Evolutionary conservation across 1,140 invertebrate species (phyloP).

Genomic region (Trichonephila clavipes): DNA sequence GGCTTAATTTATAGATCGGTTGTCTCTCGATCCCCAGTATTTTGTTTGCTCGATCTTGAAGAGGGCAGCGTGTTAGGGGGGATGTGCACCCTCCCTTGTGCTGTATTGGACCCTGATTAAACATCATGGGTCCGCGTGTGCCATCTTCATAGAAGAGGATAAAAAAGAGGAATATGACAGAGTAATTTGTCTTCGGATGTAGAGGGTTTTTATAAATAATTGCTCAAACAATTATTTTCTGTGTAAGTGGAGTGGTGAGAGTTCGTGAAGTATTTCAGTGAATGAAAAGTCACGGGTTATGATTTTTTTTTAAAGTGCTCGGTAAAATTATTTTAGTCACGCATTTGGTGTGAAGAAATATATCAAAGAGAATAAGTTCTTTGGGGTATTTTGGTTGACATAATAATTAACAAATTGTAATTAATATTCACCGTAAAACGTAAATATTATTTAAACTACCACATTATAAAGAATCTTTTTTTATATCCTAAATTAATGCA

Average conservation of each 20-base stretch:
- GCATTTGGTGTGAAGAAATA: no score
- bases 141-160: neutral
- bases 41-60: conserved; percentile 40
- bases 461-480: no score
- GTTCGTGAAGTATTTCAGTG: neutral
- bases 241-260: neutral
- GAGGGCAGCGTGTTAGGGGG: neutral
- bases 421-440: no score
- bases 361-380: no score
- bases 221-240: conserved; percentile 7
- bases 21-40: neutral
- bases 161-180: conserved; percentile 19
- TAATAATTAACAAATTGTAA: no score
- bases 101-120: neutral
- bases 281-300: neutral
- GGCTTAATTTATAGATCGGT: conserved; percentile 46
- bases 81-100: neutral
- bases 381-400: no score
- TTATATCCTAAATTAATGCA: no score
- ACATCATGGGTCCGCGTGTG: neutral
- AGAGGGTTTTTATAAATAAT: conserved; percentile 34
- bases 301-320: no score
- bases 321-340: no score
- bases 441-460: no score
- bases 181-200: conserved; percentile 9